Evolutionary conservation across 1,140 invertebrate species (phyloP), one percentile per base, ranked within the genome.

Genomic region (Cydia splendana): DNA sequence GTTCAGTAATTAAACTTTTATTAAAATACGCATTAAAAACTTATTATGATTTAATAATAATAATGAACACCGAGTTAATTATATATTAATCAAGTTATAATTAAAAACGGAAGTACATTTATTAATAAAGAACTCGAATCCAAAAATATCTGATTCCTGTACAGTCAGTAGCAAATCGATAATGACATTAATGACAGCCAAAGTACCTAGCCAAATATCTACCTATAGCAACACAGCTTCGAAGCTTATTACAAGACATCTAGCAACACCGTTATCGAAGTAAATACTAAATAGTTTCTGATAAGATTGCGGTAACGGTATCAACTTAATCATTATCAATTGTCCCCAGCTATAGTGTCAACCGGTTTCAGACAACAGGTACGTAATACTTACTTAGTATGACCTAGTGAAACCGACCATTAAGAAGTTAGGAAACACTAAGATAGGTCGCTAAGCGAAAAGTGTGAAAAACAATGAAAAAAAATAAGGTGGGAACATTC

Each of bases 261-360:
- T 34, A 30, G 67, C 67, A 42, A 71, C 67, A 71, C 18, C 34
- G n/a, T 42, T 71, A 30, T 42, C 34, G 12, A 71, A 71, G n/a
- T 42, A 71, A 71, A 71, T 45, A 71, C 12, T 34, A 71, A 71
- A 71, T 71, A 71, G 65, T 34, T 45, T n/a, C 65, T 28, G 65
- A 69, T 69, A 69, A 71, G 34, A 71, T 71, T 42, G 13, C 34
- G n/a, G 45, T 45, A 42, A 4, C 34, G n/a, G 45, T 45, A 42
- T 62, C 3, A 30, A 24, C 4, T 30, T 30, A 4, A 30, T 30
- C 20, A 18, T 24, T 62, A 62, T 71, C 67, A 71, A 71, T 2
- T 71, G 15, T 53, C 38, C 6, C n/a, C 67, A 45, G 38, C 67
- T 42, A 38, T n/a, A 9, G 67, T 51, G 53, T n/a, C 12, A 30